A percentile compares a stretch with the other conserved stretches of the same genome.
Conservation (phyloP, 2,797 vertebrate genomes). For the Pteropus rufus region DNA sequence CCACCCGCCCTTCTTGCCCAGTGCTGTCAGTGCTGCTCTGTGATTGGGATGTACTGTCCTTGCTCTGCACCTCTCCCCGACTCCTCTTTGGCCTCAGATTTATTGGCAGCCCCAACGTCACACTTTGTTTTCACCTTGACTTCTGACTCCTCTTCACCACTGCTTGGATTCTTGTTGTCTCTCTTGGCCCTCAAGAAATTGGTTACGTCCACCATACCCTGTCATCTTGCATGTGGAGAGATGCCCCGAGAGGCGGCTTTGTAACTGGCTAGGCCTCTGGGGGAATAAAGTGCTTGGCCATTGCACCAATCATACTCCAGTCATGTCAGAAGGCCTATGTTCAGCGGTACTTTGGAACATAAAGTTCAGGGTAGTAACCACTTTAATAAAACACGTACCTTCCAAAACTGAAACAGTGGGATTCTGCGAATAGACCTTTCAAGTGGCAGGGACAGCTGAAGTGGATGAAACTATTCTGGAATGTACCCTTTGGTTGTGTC, state of each 20-base stretch:
- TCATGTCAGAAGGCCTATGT: neutral
- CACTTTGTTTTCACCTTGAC: neutral
- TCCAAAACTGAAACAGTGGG: neutral
- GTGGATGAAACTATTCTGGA: neutral
- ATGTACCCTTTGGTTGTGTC: accelerated
- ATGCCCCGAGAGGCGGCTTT: neutral
- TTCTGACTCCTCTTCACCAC: neutral
- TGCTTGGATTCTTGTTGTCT: neutral
- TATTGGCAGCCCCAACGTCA: neutral
- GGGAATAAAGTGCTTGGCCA: too few species aligned
- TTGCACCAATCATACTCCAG: neutral
- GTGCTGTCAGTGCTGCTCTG: neutral
- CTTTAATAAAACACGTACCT: neutral
- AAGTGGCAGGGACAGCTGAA: neutral
- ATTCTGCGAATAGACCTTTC: neutral
- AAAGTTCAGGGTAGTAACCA: neutral
- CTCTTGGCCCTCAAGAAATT: neutral
- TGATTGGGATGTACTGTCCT: neutral
- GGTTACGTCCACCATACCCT: neutral
- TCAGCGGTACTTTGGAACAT: neutral
- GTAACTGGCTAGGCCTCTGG: neutral
- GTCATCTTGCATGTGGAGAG: neutral
- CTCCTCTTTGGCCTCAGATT: neutral
- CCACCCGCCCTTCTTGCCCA: neutral
- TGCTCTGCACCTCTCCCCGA: neutral